Percentiles rank a stretch among this genome's conserved stretches.
phyloP scores from a whole-genome alignment of 1,140 invertebrate genomes.

The Sycophila sp. region DNA sequence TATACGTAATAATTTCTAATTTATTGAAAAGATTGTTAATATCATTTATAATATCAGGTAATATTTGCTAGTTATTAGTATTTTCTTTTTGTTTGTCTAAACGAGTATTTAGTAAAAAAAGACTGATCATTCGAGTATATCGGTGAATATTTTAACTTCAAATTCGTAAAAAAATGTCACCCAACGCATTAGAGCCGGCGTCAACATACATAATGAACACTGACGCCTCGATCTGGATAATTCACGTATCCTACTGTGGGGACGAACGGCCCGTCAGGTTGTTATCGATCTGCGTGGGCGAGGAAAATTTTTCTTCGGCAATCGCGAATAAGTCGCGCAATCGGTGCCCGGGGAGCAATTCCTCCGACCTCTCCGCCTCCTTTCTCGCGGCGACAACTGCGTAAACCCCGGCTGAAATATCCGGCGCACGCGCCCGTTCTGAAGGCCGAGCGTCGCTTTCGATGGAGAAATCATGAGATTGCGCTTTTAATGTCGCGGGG shows the following conservation, averaged over 20 bases:
- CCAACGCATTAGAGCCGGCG: too few species aligned
- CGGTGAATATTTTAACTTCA: too few species aligned
- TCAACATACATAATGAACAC: conserved; percentile 18
- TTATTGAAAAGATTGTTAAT: too few species aligned
- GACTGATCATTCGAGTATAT: too few species aligned
- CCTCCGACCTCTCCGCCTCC: conserved; percentile 9
- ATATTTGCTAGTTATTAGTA: too few species aligned
- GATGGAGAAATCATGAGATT: conserved; percentile 48
- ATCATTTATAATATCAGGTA: too few species aligned
- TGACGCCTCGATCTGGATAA: background rate
- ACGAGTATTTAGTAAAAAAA: too few species aligned
- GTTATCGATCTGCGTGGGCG: conserved; percentile 23
- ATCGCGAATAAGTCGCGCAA: conserved; percentile 19
- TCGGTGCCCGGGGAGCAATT: conserved; percentile 14
- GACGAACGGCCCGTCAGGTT: too few species aligned
- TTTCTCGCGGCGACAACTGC: background rate
- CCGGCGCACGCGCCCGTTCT: conserved; percentile 14
- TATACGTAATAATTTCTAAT: too few species aligned
- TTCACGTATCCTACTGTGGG: too few species aligned
- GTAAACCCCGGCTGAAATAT: conserved; percentile 44
- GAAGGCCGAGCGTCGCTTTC: background rate
- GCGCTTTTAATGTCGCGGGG: conserved; percentile 42
- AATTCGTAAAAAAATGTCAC: too few species aligned
- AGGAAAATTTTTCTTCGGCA: conserved; percentile 22
- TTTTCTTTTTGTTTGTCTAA: too few species aligned